These are phyloP conservation scores for Zhuqinia jingwanae DNA, from an alignment of 2,888 invertebrate genomes.

Conservation along the genomic window DNA sequence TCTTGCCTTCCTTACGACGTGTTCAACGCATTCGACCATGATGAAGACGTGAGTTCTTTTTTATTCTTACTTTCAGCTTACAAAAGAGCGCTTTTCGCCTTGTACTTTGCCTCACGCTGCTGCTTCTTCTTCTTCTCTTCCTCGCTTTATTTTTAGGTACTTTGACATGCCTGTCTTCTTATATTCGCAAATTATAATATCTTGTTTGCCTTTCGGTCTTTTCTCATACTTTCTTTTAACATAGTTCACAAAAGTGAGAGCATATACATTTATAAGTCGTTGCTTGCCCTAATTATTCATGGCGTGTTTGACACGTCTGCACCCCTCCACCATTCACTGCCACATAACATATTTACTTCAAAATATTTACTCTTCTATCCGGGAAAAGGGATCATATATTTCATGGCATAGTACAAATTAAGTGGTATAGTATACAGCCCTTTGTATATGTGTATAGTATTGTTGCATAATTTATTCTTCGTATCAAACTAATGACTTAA, in stretches of 20 bases:
- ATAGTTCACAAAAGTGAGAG: not conserved
- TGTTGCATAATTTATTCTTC: constrained; percentile 4
- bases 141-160: constrained; percentile 17
- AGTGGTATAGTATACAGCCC: not conserved
- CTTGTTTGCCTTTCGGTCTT: not conserved
- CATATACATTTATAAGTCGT: not conserved
- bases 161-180: not conserved
- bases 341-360: constrained; percentile 11
- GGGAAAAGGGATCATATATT: not conserved
- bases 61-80: constrained; percentile 79
- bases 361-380: not conserved
- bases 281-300: constrained; percentile 58
- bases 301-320: constrained; percentile 62
- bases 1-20: constrained; percentile 99
- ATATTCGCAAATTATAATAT: constrained; percentile 14
- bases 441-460: too few relatives aligned
- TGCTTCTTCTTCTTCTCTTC: constrained; percentile 12
- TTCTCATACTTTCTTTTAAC: not conserved
- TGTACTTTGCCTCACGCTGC: not conserved
- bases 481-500: constrained; percentile 2
- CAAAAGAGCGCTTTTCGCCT: constrained; percentile 49
- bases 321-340: constrained; percentile 14
- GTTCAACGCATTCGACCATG: constrained; percentile 99
- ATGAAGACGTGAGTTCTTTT: constrained; percentile 91
- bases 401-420: not conserved